Conservation (phyloP, 2,888 invertebrate species). For the Leptopilina myrica region DNA sequence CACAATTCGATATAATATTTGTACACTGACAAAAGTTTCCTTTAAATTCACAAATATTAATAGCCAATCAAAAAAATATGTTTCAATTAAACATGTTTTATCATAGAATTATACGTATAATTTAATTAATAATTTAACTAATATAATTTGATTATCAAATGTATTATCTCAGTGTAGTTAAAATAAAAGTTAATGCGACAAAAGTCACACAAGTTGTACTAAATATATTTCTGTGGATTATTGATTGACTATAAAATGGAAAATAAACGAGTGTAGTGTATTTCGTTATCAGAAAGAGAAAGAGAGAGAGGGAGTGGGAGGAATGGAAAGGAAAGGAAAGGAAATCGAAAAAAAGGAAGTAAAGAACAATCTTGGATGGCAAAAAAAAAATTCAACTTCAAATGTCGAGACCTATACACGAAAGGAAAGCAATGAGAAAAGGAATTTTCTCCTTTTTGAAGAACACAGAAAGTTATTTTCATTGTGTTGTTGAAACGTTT, state of each 20-base stretch:
- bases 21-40: too few species aligned
- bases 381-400: constrained; percentile 12
- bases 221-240: constrained; percentile 23
- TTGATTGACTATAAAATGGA: constrained; percentile 10
- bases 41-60: too few species aligned
- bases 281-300: constrained; percentile 21
- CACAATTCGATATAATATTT: neutral
- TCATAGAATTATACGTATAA: too few species aligned
- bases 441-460: constrained; percentile 12
- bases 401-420: constrained; percentile 11
- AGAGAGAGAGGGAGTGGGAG: neutral
- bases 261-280: constrained; percentile 14
- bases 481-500: constrained; percentile 1
- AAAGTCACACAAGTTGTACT: constrained; percentile 3
- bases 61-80: too few species aligned
- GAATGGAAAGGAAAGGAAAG: neutral
- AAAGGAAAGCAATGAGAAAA: constrained; percentile 23
- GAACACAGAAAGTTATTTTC: neutral
- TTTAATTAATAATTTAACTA: too few species aligned
- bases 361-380: constrained; percentile 15
- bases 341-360: constrained; percentile 17
- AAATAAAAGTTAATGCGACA: too few species aligned
- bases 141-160: too few species aligned
- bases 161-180: too few species aligned
- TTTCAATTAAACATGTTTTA: too few species aligned